phyloP scores from a whole-genome alignment of 2,888 invertebrate genomes.

The Camptogramma bilineatum region DNA sequence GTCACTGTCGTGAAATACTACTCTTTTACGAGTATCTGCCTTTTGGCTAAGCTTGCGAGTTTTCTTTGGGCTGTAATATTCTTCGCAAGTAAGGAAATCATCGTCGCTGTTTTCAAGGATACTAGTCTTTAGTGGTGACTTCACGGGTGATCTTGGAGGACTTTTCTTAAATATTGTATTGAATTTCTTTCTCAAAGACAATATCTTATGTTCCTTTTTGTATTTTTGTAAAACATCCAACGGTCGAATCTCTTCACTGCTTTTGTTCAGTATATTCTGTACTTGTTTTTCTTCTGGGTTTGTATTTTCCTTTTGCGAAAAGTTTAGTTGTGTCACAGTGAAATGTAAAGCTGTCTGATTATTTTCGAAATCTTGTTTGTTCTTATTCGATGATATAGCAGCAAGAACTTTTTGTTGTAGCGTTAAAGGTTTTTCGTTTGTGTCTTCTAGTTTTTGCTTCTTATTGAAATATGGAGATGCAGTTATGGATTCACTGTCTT shows the following conservation, averaged over 20 bases:
- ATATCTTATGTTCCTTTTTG: constrained; percentile 57
- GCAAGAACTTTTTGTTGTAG: constrained; percentile 70
- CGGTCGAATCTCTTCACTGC: constrained; percentile 43
- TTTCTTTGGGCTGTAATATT: constrained; percentile 32
- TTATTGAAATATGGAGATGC: constrained; percentile 76
- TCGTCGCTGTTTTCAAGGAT: constrained; percentile 31
- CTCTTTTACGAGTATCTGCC: not conserved
- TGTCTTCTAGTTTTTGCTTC: constrained; percentile 60
- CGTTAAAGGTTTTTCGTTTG: constrained; percentile 51
- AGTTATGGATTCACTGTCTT: constrained; percentile 52
- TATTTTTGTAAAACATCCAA: constrained; percentile 66
- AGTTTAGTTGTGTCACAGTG: constrained; percentile 51
- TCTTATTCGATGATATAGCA: constrained; percentile 60
- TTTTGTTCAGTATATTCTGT: constrained; percentile 24
- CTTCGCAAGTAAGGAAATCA: constrained; percentile 31
- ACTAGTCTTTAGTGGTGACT: constrained; percentile 30
- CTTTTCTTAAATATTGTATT: constrained; percentile 49
- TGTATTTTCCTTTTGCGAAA: constrained; percentile 67
- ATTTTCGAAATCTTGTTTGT: constrained; percentile 45
- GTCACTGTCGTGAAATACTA: constrained; percentile 66
- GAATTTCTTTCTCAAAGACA: constrained; percentile 52
- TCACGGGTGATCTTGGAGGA: constrained; percentile 37
- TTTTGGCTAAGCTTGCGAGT: constrained; percentile 28
- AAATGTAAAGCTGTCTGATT: constrained; percentile 55
- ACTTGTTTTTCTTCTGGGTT: constrained; percentile 53